Evolutionary conservation across 2,888 invertebrate genomes (phyloP).

Genomic region (Thereva nobilitata): DNA sequence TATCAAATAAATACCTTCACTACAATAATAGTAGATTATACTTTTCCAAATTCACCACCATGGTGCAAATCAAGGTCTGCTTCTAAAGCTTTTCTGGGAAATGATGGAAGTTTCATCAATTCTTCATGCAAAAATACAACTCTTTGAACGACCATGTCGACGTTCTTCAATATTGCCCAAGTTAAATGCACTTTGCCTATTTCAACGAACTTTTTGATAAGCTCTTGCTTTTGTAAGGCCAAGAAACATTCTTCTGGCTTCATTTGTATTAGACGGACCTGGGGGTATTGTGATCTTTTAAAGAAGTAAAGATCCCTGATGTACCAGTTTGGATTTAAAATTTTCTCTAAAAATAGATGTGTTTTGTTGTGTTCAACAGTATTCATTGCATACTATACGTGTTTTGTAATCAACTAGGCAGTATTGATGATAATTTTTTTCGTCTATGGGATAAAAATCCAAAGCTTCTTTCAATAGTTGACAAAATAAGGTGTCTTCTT

Average conservation of each 20-base stretch:
- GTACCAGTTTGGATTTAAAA: conserved; percentile 92
- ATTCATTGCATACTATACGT: conserved; percentile 66
- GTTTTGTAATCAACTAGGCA: conserved; percentile 98
- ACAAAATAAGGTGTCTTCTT: conserved; percentile 95
- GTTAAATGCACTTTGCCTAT: conserved; percentile 92
- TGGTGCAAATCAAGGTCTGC: conserved; percentile 92
- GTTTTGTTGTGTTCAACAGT: background rate
- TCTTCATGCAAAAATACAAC: conserved; percentile 99
- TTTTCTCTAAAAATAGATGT: conserved; percentile 73
- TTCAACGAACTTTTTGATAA: conserved; percentile 93
- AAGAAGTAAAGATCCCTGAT: conserved; percentile 95
- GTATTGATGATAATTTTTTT: conserved; percentile 83
- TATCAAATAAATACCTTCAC: background rate
- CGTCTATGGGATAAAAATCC: conserved; percentile 96
- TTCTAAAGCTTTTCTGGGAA: conserved; percentile 96
- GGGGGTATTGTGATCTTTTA: conserved; percentile 97
- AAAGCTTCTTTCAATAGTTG: conserved; percentile 93
- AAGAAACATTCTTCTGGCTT: conserved; percentile 88
- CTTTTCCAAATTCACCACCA: conserved; percentile 86
- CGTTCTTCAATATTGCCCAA: conserved; percentile 90
- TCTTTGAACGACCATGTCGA: conserved; percentile 94
- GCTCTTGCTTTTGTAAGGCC: conserved; percentile 86
- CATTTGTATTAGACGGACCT: conserved; percentile 91
- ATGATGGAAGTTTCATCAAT: conserved; percentile 96
- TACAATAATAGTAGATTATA: conserved; percentile 49